Conservation (phyloP, 2,888 invertebrate genomes). For the Congeria kusceri region DNA sequence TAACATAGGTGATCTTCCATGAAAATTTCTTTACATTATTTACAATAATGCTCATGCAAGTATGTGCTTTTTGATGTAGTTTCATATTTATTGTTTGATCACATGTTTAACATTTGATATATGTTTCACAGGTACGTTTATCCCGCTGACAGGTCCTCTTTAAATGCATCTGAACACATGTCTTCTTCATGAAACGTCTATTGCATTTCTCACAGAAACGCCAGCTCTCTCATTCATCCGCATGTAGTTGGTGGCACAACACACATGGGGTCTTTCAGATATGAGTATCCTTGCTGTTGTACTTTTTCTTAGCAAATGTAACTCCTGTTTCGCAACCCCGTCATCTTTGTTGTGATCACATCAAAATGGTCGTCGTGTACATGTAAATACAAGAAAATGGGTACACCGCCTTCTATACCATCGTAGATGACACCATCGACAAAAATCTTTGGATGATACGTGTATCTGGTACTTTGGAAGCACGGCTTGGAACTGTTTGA, state of each 20-base stretch:
- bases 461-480: slow-evolving; percentile 34
- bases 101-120: slow-evolving; percentile 23
- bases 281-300: slow-evolving; percentile 46
- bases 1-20: slow-evolving; percentile 18
- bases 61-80: slow-evolving; percentile 10
- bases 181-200: slow-evolving; percentile 12
- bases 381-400: slow-evolving; percentile 51
- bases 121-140: slow-evolving; percentile 2
- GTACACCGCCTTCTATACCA: slow-evolving; percentile 42
- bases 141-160: neutral
- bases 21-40: slow-evolving; percentile 14
- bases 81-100: slow-evolving; percentile 13
- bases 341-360: slow-evolving; percentile 44
- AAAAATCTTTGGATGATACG: slow-evolving; percentile 44
- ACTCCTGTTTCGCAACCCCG: slow-evolving; percentile 44
- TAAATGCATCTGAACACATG: slow-evolving; percentile 6
- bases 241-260: slow-evolving; percentile 43
- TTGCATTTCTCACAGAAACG: slow-evolving; percentile 17
- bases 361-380: slow-evolving; percentile 45
- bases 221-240: slow-evolving; percentile 23
- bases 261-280: slow-evolving; percentile 43
- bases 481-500: slow-evolving; percentile 19
- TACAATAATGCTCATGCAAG: slow-evolving; percentile 15
- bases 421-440: slow-evolving; percentile 29
- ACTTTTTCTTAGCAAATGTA: slow-evolving; percentile 55